phyloP scores from a whole-genome alignment of 2,888 invertebrate genomes.

The Pterostichus niger region DNA sequence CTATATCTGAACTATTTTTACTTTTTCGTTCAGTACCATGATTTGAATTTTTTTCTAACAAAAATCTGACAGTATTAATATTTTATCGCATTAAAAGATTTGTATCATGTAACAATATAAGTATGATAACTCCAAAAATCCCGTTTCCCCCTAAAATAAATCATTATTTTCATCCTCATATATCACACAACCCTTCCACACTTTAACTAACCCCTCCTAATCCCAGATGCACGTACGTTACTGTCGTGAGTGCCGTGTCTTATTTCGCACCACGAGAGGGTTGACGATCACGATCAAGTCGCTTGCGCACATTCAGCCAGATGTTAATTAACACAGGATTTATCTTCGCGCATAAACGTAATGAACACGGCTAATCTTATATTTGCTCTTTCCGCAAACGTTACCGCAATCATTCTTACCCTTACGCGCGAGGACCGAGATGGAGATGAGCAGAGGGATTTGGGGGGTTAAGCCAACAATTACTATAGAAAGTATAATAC shows the following conservation, averaged over 20 bases:
- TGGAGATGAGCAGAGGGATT: conserved; percentile 13
- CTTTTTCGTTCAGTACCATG: no score
- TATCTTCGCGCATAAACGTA: conserved; percentile 59
- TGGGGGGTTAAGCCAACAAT: conserved; percentile 8
- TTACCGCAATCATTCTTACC: conserved; percentile 57
- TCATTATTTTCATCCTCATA: no score
- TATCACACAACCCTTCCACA: no score
- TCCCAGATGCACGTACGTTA: conserved; percentile 5
- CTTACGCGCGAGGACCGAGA: neutral
- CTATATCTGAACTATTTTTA: no score
- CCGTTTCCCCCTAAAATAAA: no score
- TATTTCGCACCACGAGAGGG: conserved; percentile 2
- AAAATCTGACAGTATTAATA: no score
- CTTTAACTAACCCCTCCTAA: neutral
- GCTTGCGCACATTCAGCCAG: conserved; percentile 50
- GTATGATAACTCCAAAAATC: no score
- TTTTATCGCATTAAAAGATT: no score
- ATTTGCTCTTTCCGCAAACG: conserved; percentile 52
- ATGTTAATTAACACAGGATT: conserved; percentile 65
- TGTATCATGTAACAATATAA: no score
- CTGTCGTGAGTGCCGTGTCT: neutral
- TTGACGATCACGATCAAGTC: conserved; percentile 47
- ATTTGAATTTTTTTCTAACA: no score
- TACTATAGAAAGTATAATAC: neutral
- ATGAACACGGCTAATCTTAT: conserved; percentile 65